Evolutionary conservation across 2,113 vertebrate genomes (phyloP).

Genomic region (Tauraco erythrolophus): DNA sequence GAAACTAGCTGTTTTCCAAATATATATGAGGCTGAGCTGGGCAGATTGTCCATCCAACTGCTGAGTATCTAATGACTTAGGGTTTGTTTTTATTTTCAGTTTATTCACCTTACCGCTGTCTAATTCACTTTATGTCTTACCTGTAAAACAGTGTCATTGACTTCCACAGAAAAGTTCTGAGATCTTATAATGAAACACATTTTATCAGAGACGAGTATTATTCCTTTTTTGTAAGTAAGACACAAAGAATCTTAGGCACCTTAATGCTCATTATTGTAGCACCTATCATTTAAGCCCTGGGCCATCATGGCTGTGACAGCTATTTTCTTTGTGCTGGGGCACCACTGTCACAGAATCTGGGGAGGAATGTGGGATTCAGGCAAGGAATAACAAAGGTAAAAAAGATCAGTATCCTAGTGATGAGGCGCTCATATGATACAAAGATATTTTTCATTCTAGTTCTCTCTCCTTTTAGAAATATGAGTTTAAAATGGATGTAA

Average conservation of each 20-base stretch:
- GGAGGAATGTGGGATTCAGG: not conserved
- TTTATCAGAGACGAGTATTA: not conserved
- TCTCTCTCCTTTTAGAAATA: not conserved
- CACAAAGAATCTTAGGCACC: not conserved
- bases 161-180: not conserved
- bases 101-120: not conserved
- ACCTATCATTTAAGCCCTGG: not conserved
- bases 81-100: not conserved
- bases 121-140: not conserved
- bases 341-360: not conserved
- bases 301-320: accelerated
- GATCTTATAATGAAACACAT: not conserved
- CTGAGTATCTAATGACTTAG: not conserved
- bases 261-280: not conserved
- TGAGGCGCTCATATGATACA: not conserved
- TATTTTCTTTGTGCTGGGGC: not conserved
- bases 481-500: not conserved
- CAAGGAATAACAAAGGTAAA: not conserved
- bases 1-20: not conserved
- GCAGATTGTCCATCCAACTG: not conserved
- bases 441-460: not conserved
- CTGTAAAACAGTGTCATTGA: not conserved
- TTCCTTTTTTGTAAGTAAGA: not conserved
- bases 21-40: not conserved
- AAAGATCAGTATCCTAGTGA: not conserved